These are phyloP conservation scores for Apamea anceps DNA, from an alignment of 2,888 invertebrate species.

Conservation along the genomic window DNA sequence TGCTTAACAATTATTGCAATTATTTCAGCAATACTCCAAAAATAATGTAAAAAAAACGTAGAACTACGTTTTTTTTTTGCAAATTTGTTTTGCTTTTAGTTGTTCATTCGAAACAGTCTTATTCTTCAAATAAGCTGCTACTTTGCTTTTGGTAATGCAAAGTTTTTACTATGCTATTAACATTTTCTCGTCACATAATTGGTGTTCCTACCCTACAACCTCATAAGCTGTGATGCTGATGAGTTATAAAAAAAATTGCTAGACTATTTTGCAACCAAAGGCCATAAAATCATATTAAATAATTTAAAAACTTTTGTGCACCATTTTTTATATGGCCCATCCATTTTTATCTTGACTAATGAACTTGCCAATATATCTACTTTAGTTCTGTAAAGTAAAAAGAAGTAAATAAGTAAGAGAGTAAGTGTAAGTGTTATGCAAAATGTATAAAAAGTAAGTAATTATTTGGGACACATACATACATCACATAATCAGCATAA, in stretches of 20 bases:
- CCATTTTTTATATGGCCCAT: neutral
- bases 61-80: no score
- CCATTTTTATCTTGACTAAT: neutral
- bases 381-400: neutral
- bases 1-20: no score
- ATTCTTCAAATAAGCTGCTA: neutral
- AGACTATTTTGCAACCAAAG: conserved; percentile 1
- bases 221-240: neutral
- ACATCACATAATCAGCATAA: no score
- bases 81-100: neutral
- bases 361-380: neutral
- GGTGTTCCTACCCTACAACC: conserved; percentile 17
- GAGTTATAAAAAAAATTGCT: neutral
- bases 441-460: neutral
- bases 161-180: neutral
- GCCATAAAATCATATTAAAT: neutral
- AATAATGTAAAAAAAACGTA: no score
- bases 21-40: no score
- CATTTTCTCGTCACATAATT: neutral
- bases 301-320: neutral
- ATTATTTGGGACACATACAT: no score
- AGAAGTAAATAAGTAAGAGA: no score
- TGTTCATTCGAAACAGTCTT: neutral
- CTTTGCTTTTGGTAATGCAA: no score
- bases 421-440: neutral